phyloP scores from a whole-genome alignment of 2,797 vertebrate genomes.

The Cossypha niveicapilla region DNA sequence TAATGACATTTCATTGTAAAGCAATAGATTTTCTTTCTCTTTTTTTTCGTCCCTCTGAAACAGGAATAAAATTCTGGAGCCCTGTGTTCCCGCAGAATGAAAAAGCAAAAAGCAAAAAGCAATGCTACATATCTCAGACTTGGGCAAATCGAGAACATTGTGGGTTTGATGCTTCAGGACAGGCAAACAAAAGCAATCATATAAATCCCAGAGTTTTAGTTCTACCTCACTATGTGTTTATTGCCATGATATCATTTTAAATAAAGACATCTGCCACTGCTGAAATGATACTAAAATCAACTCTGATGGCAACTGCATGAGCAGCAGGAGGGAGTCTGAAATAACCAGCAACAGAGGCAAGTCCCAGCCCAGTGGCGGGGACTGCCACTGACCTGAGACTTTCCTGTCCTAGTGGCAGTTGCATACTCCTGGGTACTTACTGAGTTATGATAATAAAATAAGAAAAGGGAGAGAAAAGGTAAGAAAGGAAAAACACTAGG shows the following conservation, averaged over 20 bases:
- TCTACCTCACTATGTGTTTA: not conserved
- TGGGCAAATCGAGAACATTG: not conserved
- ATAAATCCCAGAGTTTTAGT: not conserved
- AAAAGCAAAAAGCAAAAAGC: not conserved
- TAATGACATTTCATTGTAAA: not conserved
- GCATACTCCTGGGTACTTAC: not conserved
- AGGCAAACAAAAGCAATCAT: not conserved
- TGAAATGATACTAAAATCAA: not conserved
- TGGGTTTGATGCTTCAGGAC: not conserved
- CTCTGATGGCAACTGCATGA: not conserved
- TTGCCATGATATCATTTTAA: not conserved
- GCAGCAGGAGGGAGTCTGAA: not conserved
- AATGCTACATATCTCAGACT: not conserved
- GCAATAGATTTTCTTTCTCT: not conserved
- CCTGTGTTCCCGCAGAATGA: not conserved
- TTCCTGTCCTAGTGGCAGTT: not conserved
- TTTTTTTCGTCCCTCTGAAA: not conserved
- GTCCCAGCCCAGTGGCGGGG: not conserved
- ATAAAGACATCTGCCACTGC: not conserved
- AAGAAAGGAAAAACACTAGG: not conserved
- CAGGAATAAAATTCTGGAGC: not conserved
- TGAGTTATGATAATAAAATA: not conserved
- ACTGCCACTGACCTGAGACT: not conserved
- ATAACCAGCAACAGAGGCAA: not conserved
- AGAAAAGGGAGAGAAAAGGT: accelerated